These are phyloP conservation scores for Wiebesia pumilae DNA, from an alignment of 1,140 invertebrate species.

Conservation along the genomic window DNA sequence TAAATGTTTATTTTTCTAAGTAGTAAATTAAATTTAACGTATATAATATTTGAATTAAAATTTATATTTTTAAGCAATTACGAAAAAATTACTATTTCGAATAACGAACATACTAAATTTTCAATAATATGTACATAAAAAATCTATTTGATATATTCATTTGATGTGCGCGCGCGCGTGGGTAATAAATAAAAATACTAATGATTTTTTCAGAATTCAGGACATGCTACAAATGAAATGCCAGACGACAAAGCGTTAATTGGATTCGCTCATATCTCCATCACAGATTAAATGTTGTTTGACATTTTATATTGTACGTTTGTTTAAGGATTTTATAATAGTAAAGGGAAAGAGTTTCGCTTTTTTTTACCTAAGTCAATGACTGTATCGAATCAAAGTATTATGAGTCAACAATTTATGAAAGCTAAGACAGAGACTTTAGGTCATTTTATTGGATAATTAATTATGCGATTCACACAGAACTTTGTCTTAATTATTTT, in stretches of 20 bases:
- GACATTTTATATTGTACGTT: slow-evolving; percentile 41
- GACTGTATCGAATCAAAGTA: slow-evolving; percentile 48
- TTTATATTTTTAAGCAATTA: too few species aligned
- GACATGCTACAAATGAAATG: slow-evolving; percentile 86
- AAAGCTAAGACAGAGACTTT: slow-evolving; percentile 34
- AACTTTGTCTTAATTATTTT: slow-evolving; percentile 40
- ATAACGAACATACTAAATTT: too few species aligned
- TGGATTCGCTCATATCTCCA: slow-evolving; percentile 97
- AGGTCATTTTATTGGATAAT: slow-evolving; percentile 29
- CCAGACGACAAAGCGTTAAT: slow-evolving; percentile 95
- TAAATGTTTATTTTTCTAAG: too few species aligned
- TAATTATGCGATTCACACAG: slow-evolving; percentile 19
- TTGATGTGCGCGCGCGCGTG: too few species aligned
- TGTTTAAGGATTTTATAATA: slow-evolving; percentile 29
- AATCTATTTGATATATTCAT: too few species aligned
- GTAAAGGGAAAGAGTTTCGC: slow-evolving; percentile 37
- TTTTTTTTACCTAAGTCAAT: slow-evolving; percentile 42
- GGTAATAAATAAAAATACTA: not conserved
- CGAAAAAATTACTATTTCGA: too few species aligned
- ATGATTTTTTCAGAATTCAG: slow-evolving; percentile 83
- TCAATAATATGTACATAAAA: too few species aligned
- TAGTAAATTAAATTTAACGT: too few species aligned
- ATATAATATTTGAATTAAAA: too few species aligned
- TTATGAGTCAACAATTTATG: slow-evolving; percentile 46
- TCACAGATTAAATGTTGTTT: slow-evolving; percentile 80